These are phyloP conservation scores for Pantherophis guttatus DNA, from an alignment of 2,113 vertebrate species.

Conservation along the genomic window DNA sequence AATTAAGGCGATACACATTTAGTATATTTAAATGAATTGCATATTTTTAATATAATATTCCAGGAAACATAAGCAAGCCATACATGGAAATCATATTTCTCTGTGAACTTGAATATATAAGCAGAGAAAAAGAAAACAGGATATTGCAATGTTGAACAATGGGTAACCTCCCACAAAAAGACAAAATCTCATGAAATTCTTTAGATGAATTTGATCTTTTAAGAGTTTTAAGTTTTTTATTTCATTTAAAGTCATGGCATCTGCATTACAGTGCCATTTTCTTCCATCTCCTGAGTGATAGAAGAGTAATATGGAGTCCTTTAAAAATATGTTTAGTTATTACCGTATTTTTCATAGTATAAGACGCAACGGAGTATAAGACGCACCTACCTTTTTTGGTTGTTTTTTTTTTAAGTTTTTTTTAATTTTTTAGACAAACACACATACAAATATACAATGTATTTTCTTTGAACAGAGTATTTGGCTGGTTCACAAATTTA, in stretches of 20 bases:
- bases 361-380: too few relatives aligned
- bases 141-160: background rate
- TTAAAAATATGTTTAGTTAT: background rate
- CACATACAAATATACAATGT: too few relatives aligned
- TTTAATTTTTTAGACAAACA: too few relatives aligned
- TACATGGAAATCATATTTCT: background rate
- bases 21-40: background rate
- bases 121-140: background rate
- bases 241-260: background rate
- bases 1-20: background rate
- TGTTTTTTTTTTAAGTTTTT: too few relatives aligned
- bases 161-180: background rate
- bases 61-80: background rate
- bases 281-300: background rate
- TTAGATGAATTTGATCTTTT: background rate
- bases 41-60: background rate
- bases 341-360: background rate
- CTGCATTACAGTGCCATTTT: background rate
- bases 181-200: background rate
- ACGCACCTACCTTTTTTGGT: too few relatives aligned
- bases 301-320: background rate
- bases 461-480: too few relatives aligned
- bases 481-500: too few relatives aligned
- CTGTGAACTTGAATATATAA: background rate
- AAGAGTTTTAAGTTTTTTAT: background rate